Percentiles rank a stretch among this genome's conserved stretches.
Conservation (phyloP, 2,113 vertebrate species). For the Lasiurus cinereus region DNA sequence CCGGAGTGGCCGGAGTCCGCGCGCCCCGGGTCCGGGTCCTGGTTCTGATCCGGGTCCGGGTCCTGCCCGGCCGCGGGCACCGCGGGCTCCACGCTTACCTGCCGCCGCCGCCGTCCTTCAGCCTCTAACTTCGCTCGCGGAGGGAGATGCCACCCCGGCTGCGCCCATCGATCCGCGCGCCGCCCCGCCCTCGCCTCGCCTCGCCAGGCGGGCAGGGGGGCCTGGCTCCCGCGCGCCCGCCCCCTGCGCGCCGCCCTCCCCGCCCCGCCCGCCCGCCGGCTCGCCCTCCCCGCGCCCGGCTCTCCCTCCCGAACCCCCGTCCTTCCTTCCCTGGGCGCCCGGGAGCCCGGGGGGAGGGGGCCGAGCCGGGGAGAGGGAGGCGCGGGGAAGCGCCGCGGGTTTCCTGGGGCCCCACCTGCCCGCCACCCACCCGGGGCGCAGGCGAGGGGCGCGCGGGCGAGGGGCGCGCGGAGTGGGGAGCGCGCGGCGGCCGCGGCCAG, state of each 20-base stretch:
- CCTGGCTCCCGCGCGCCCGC: not conserved
- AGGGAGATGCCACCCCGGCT: not conserved
- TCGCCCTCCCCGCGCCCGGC: not conserved
- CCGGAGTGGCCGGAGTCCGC: not conserved
- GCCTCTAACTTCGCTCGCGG: conserved; percentile 76
- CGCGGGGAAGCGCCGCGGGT: not conserved
- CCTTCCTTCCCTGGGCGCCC: not conserved
- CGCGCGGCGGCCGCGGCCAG: not conserved
- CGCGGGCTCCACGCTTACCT: conserved; percentile 72
- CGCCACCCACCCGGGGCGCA: not conserved
- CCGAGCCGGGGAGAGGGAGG: not conserved
- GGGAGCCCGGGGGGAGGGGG: not conserved
- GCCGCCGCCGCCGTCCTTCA: conserved; percentile 72
- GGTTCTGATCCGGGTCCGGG: not conserved
- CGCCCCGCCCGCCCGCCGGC: not conserved
- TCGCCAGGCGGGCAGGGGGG: conserved; percentile 40
- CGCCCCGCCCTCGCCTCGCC: conserved; percentile 74
- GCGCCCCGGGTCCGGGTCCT: not conserved
- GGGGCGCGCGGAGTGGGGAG: not conserved
- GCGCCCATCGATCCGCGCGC: conserved; percentile 80
- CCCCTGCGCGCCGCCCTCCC: not conserved
- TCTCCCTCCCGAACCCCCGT: conserved; percentile 56
- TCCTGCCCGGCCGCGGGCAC: not conserved
- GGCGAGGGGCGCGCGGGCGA: not conserved
- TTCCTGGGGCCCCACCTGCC: not conserved